Evolutionary conservation across 2,888 invertebrate genomes (phyloP).

Genomic region (Ctenicera cuprea): DNA sequence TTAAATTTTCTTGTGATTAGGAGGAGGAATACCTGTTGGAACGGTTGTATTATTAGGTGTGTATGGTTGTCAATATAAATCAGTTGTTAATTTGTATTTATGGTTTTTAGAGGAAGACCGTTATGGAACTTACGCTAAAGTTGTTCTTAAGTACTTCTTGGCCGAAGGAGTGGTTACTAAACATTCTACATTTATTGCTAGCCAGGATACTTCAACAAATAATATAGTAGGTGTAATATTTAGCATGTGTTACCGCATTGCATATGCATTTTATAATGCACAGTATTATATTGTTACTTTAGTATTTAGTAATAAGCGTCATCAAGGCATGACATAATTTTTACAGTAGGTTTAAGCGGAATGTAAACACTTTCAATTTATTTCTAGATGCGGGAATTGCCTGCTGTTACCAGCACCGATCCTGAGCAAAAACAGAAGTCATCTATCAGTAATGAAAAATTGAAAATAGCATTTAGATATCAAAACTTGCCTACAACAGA

Average conservation of each 20-base stretch:
- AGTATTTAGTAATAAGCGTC: too few relatives aligned
- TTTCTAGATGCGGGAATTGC: slow-evolving; percentile 77
- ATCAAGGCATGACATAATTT: too few relatives aligned
- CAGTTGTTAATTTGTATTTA: not conserved
- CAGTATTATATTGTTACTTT: too few relatives aligned
- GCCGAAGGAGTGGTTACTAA: slow-evolving; percentile 89
- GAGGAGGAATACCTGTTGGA: slow-evolving; percentile 84
- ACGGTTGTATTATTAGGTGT: slow-evolving; percentile 83
- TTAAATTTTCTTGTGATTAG: slow-evolving; percentile 67
- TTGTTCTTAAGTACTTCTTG: slow-evolving; percentile 88
- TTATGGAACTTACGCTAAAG: slow-evolving; percentile 84
- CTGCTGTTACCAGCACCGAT: slow-evolving; percentile 75
- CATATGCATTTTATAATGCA: too few relatives aligned
- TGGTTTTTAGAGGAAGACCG: slow-evolving; percentile 88
- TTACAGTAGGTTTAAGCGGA: too few relatives aligned
- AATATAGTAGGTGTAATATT: slow-evolving; percentile 43
- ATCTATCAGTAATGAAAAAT: slow-evolving; percentile 73
- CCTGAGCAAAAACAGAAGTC: slow-evolving; percentile 59
- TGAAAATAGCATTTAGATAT: slow-evolving; percentile 95
- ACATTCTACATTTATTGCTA: slow-evolving; percentile 84
- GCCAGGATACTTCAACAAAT: slow-evolving; percentile 82
- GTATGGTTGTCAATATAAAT: slow-evolving; percentile 54
- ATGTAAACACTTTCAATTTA: too few relatives aligned
- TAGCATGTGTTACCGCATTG: too few relatives aligned
- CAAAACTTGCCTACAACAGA: slow-evolving; percentile 80